Conservation (phyloP, 53 echinoderm and acorn worm genomes). For the Stichopus horrens region DNA sequence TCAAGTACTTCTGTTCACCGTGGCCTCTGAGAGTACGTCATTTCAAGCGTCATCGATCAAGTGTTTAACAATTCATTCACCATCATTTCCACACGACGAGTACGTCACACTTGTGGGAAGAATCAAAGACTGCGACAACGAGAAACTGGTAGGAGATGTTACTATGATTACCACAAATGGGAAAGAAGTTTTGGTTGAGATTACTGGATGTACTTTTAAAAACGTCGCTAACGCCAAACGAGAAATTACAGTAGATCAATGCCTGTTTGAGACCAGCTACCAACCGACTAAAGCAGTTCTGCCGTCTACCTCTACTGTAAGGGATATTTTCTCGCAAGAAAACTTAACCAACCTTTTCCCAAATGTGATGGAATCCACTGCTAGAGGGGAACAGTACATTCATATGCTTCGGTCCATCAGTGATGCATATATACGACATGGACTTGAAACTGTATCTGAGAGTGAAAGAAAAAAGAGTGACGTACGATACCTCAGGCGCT, state of each 20-base stretch:
- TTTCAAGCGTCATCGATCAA: constrained; percentile 66
- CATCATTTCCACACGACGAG: constrained; percentile 70
- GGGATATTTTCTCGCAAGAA: constrained; percentile 64
- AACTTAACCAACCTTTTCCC: constrained; percentile 54
- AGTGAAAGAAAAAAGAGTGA: constrained; percentile 56
- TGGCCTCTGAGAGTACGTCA: constrained; percentile 57
- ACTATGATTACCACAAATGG: constrained; percentile 62
- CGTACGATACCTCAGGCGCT: constrained; percentile 63
- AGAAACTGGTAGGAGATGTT: constrained; percentile 62
- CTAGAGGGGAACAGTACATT: constrained; percentile 59
- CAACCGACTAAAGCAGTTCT: constrained; percentile 62
- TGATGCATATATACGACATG: constrained; percentile 80
- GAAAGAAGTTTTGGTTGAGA: constrained; percentile 52
- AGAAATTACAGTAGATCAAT: constrained; percentile 60
- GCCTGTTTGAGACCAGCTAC: constrained; percentile 73
- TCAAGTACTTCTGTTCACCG: constrained; percentile 62
- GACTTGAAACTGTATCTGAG: constrained; percentile 66
- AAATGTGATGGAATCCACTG: constrained; percentile 64
- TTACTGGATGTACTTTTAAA: constrained; percentile 62
- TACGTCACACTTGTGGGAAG: constrained; percentile 61
- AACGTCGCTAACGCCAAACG: constrained; percentile 50
- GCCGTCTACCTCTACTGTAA: constrained; percentile 61
- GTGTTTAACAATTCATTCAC: constrained; percentile 62
- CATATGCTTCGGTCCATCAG: constrained; percentile 58
- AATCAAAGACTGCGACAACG: constrained; percentile 76